Conservation (phyloP, 2,888 invertebrate genomes). For the Acronicta leporina region DNA sequence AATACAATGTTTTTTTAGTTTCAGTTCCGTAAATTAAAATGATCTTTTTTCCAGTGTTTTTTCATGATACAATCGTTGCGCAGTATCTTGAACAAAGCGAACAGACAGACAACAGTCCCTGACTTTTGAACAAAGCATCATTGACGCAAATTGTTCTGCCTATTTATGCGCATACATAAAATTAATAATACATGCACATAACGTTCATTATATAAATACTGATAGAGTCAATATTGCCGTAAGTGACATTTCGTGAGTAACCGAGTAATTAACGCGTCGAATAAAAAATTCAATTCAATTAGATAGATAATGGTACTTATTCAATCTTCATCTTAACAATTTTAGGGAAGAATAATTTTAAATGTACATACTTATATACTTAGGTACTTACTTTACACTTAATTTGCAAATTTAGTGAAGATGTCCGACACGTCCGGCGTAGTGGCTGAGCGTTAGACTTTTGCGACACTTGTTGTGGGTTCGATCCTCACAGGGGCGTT, state of each 20-base stretch:
- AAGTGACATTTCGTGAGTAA: conserved; percentile 11
- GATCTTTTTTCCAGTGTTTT: conserved; percentile 6
- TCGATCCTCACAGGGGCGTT: too few species aligned
- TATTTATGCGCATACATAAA: conserved; percentile 30
- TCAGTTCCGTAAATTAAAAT: conserved; percentile 11
- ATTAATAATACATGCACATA: conserved; percentile 13
- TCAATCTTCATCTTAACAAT: conserved; percentile 25
- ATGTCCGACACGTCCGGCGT: too few species aligned
- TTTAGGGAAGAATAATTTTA: conserved; percentile 44
- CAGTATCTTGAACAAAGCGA: conserved; percentile 40
- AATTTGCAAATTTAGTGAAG: too few species aligned
- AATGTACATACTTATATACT: conserved; percentile 1
- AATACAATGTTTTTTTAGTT: conserved; percentile 14
- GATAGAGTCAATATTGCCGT: conserved; percentile 6
- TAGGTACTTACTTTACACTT: too few species aligned
- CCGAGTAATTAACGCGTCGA: conserved; percentile 31
- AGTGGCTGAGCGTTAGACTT: too few species aligned
- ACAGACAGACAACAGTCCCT: conserved; percentile 40
- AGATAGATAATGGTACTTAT: conserved; percentile 13
- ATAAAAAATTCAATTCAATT: too few species aligned
- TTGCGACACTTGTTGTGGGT: too few species aligned
- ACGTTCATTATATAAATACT: conserved; percentile 13
- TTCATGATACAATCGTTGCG: conserved; percentile 20
- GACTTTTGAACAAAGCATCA: conserved; percentile 52
- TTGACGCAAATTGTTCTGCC: conserved; percentile 51